Percentiles rank a stretch among this genome's conserved stretches.
Conservation (phyloP, 1,140 invertebrate genomes). For the Maconellicoccus hirsutus region DNA sequence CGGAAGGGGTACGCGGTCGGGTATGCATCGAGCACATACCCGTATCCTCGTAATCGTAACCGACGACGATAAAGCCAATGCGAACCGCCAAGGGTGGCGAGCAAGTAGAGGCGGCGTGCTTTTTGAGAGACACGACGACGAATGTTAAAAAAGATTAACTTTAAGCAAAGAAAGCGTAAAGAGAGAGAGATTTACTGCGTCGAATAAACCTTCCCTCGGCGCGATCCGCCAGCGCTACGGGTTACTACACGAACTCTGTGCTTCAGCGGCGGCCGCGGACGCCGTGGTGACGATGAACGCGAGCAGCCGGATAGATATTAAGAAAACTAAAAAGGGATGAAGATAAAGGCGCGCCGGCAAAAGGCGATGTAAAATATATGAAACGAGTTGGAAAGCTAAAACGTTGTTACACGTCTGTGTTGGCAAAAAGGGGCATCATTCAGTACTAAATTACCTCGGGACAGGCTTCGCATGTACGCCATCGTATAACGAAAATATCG, state of each 20-base stretch:
- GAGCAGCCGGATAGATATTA: too few relatives aligned
- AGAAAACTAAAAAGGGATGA: too few relatives aligned
- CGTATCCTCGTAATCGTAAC: too few relatives aligned
- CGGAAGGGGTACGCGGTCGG: too few relatives aligned
- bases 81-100: too few relatives aligned
- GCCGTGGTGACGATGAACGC: too few relatives aligned
- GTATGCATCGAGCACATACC: too few relatives aligned
- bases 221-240: too few relatives aligned
- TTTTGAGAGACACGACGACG: background rate
- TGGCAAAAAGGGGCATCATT: constrained; percentile 7
- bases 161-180: constrained; percentile 10
- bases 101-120: too few relatives aligned
- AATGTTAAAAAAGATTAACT: background rate
- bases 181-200: background rate
- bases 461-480: background rate
- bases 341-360: background rate
- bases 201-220: background rate
- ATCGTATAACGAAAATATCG: background rate
- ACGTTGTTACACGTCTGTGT: constrained; percentile 6
- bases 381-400: constrained; percentile 15
- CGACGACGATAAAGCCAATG: too few relatives aligned
- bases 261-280: too few relatives aligned
- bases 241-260: too few relatives aligned
- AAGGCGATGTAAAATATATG: constrained; percentile 6
- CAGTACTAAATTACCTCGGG: background rate